A percentile compares a stretch with the other conserved stretches of the same genome.
These are phyloP conservation scores for Choloepus didactylus DNA, from an alignment of 2,797 vertebrate species.

Conservation along the genomic window DNA sequence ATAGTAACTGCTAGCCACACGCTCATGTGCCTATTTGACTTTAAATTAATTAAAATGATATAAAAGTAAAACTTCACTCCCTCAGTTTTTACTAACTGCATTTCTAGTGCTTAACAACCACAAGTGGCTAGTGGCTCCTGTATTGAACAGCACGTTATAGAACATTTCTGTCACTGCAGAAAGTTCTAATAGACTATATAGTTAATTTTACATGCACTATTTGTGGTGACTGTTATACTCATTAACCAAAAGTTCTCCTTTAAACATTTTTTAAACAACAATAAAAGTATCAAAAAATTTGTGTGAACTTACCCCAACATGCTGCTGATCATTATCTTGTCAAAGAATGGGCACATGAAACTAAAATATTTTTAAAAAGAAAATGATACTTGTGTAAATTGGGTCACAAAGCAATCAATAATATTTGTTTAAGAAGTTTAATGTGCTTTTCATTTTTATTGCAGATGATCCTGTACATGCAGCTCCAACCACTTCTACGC, in stretches of 20 bases:
- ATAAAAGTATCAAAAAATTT: neutral
- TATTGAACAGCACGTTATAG: neutral
- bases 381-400: neutral
- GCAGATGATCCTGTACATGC: conserved; percentile 92
- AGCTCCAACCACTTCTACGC: conserved; percentile 96
- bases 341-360: neutral
- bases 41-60: conserved; percentile 35
- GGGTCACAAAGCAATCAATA: neutral
- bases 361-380: conserved; percentile 30
- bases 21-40: neutral
- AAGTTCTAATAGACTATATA: neutral
- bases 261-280: neutral
- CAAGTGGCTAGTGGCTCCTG: neutral
- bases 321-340: neutral
- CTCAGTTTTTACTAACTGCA: neutral
- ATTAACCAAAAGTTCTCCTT: conserved; percentile 7
- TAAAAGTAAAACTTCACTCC: neutral
- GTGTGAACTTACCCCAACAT: neutral
- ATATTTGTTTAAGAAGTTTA: conserved; percentile 61
- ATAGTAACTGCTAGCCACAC: neutral
- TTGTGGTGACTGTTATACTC: neutral
- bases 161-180: neutral
- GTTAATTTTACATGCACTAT: neutral
- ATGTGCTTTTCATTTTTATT: conserved; percentile 79
- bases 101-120: neutral